Evolutionary conservation across 2,888 invertebrate species (phyloP).

Genomic region (Tenodera sinensis): DNA sequence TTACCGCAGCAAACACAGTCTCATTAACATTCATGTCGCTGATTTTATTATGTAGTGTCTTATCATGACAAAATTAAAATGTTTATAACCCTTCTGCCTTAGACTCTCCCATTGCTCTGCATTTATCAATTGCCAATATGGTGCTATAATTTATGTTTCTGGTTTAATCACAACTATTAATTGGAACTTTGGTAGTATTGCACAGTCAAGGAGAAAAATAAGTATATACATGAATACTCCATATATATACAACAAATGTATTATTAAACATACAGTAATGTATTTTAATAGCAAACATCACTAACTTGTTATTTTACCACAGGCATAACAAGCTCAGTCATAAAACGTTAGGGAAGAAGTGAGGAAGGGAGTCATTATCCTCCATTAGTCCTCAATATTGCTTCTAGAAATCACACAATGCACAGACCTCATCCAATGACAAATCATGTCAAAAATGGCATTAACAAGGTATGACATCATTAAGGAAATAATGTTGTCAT

Average conservation of each 20-base stretch:
- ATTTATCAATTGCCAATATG: neutral
- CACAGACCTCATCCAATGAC: neutral
- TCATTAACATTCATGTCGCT: too few species aligned
- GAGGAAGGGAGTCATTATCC: neutral
- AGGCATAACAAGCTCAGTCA: slow-evolving; percentile 7
- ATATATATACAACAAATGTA: slow-evolving; percentile 7
- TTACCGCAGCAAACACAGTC: neutral
- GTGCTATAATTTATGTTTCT: neutral
- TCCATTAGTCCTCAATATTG: slow-evolving; percentile 16
- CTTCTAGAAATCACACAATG: slow-evolving; percentile 20
- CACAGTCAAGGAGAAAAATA: neutral
- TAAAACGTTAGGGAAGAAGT: neutral
- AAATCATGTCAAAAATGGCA: slow-evolving; percentile 4
- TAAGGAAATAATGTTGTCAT: neutral
- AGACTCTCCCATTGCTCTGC: neutral
- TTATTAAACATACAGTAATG: slow-evolving; percentile 3
- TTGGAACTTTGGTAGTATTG: slow-evolving; percentile 9
- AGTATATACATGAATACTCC: neutral
- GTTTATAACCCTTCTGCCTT: neutral
- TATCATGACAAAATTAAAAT: neutral
- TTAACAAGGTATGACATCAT: neutral
- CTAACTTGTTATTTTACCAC: neutral
- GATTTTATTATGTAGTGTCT: too few species aligned
- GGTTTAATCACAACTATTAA: neutral
- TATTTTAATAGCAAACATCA: slow-evolving; percentile 8